Evolutionary conservation across 1,140 invertebrate species (phyloP).

Genomic region (Dendroctonus ponderosae): DNA sequence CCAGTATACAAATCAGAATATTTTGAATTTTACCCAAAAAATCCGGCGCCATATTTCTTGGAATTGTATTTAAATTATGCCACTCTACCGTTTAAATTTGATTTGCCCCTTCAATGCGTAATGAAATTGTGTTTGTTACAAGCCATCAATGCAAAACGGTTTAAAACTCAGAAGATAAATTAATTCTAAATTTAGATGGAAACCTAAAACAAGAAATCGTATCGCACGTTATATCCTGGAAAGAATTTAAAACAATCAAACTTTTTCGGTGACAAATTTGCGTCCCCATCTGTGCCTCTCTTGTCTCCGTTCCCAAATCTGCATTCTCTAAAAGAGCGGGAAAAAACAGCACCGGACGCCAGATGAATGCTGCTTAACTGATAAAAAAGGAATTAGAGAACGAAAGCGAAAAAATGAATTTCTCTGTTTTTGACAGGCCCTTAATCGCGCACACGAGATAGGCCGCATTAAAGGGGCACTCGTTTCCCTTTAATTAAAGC

Average conservation of each 20-base stretch:
- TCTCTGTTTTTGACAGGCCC: conserved; percentile 53
- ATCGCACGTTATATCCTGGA: not conserved
- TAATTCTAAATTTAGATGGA: no score
- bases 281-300: not conserved
- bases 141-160: no score
- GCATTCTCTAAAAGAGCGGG: conserved; percentile 34
- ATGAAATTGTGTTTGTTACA: no score
- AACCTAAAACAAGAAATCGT: no score
- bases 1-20: no score
- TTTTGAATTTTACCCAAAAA: no score
- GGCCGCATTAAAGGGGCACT: conserved; percentile 50
- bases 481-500: conserved; percentile 48
- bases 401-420: conserved; percentile 54
- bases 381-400: conserved; percentile 53
- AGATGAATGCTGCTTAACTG: conserved; percentile 52
- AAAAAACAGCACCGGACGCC: conserved; percentile 37
- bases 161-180: no score
- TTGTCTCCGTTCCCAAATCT: conserved; percentile 31
- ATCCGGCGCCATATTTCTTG: no score
- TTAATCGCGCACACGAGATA: conserved; percentile 52
- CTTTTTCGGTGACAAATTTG: conserved; percentile 2
- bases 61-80: no score
- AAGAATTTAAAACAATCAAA: conserved; percentile 7
- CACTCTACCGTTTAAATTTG: no score
- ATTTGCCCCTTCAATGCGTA: no score